These are phyloP conservation scores for Trypoxylus dichotomus DNA, from an alignment of 1,140 invertebrate species.

Conservation along the genomic window DNA sequence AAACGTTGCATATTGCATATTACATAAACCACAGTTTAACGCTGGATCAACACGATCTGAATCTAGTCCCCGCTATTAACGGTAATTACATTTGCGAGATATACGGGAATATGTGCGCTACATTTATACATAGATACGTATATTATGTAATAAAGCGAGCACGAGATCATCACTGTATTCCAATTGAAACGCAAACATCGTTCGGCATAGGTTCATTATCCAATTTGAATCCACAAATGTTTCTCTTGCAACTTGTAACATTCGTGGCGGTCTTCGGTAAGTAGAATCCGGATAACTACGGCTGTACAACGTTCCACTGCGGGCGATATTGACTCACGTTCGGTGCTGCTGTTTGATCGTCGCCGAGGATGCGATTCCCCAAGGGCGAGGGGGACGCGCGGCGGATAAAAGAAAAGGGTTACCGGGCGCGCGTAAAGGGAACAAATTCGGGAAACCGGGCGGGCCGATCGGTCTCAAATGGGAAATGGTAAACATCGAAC, in stretches of 20 bases:
- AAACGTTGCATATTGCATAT: too few species aligned
- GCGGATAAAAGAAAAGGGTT: not conserved
- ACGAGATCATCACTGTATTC: not conserved
- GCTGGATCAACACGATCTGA: too few species aligned
- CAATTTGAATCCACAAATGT: not conserved
- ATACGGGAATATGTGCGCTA: not conserved
- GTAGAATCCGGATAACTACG: not conserved
- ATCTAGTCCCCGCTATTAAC: not conserved
- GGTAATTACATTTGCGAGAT: not conserved
- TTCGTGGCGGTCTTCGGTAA: too few species aligned
- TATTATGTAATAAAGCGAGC: not conserved
- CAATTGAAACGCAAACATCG: not conserved
- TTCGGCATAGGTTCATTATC: not conserved
- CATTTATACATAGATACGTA: not conserved
- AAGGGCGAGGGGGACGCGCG: not conserved
- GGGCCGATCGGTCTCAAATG: constrained; percentile 1
- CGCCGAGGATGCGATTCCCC: not conserved
- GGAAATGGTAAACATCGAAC: not conserved
- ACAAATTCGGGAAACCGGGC: not conserved
- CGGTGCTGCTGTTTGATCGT: not conserved
- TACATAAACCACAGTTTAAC: too few species aligned
- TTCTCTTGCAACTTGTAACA: not conserved
- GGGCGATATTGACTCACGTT: not conserved
- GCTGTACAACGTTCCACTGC: not conserved
- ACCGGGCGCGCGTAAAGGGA: not conserved